Evolutionary conservation across 2,888 invertebrate species (phyloP), one percentile per base, ranked within the genome.

Genomic region (Tipula unca): DNA sequence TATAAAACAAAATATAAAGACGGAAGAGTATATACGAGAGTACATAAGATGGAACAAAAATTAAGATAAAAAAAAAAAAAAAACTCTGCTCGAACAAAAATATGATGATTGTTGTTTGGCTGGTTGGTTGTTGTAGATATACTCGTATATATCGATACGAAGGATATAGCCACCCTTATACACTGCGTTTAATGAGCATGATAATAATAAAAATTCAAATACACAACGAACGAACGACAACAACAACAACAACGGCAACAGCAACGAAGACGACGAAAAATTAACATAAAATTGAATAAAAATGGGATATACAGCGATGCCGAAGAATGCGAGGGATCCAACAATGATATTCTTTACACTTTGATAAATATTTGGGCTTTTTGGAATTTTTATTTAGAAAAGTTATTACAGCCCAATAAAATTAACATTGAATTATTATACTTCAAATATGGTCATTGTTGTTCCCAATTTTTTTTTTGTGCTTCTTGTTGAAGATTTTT

Each of bases 291-390:
- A 69, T 69, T 69, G 69, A 69, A 69, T 69, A 69, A 69, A 69
- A 69, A 25, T 69, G 25, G 69, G 69, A 69, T 69, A 69, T 69
- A 25, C n/a, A 69, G 10, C 69, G 69, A 69, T 69, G 69, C 1
- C 69, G 69, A 25, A 69, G 69, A 69, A 69, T 69, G 20, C 69
- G 69, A 20, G 25, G 10, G 69, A 69, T 69, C 69, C 69, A 69
- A 69, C 25, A 69, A 69, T 69, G 25, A 69, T 69, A 69, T 25
- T 69, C 69, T 69, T 69, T 69, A 69, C 69, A 69, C 69, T 69
- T 69, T 69, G 69, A 69, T 69, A 69, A 69, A 69, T 69, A 69
- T 69, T 69, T 69, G 69, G 69, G 69, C 69, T 69, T 69, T 69
- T 69, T 25, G 69, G 25, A 69, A 69, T 69, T 69, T 69, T 69